Evolutionary conservation across 2,888 invertebrate genomes (phyloP).

Genomic region (Drosophila mimetica): DNA sequence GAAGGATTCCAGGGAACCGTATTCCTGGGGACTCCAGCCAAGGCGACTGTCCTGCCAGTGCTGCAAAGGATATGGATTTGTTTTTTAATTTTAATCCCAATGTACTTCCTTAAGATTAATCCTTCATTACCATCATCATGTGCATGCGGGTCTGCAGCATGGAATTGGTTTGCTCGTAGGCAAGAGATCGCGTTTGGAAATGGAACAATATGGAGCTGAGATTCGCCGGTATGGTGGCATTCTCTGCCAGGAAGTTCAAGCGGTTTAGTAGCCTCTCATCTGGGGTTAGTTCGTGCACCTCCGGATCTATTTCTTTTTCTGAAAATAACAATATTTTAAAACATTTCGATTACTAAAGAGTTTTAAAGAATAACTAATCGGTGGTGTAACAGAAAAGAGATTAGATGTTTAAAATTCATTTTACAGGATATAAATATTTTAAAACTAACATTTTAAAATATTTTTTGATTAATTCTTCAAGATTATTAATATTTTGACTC

Average conservation of each 20-base stretch:
- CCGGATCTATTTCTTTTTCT: constrained; percentile 76
- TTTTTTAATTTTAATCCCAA: no score
- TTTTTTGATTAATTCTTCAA: no score
- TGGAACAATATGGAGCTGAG: constrained; percentile 71
- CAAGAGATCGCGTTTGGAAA: constrained; percentile 76
- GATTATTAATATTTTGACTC: no score
- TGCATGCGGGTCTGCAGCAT: constrained; percentile 81
- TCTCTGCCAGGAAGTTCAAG: constrained; percentile 84
- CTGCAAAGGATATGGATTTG: constrained; percentile 3
- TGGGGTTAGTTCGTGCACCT: constrained; percentile 81
- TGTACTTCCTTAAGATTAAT: not conserved
- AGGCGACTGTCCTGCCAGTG: constrained; percentile 87
- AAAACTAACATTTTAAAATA: no score
- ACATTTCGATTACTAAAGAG: not conserved
- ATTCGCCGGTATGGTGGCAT: constrained; percentile 83
- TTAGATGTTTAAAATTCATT: no score
- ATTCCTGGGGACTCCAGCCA: constrained; percentile 87
- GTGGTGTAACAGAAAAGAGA: no score
- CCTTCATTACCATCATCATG: constrained; percentile 83
- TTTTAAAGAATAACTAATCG: no score
- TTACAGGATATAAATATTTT: no score
- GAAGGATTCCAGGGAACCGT: constrained; percentile 84
- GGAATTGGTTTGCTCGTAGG: constrained; percentile 73
- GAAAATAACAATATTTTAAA: not conserved
- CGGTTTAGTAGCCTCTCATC: constrained; percentile 86